phyloP scores from a whole-genome alignment of 2,797 vertebrate species.

The Poeciliopsis presidionis region DNA sequence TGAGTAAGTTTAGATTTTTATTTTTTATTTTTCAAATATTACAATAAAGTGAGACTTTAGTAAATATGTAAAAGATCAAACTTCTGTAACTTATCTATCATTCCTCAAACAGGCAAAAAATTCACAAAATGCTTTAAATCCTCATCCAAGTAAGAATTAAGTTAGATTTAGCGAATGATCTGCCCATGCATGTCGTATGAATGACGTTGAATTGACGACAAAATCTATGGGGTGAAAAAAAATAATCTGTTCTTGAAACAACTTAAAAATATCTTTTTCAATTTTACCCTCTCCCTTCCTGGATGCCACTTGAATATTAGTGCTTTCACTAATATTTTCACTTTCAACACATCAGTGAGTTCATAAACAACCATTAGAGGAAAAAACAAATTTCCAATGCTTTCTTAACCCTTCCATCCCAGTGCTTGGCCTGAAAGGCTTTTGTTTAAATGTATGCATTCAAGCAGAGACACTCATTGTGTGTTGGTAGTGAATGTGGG shows the following conservation, averaged over 20 bases:
- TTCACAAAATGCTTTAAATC: conserved; percentile 84
- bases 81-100: conserved; percentile 61
- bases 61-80: conserved; percentile 9
- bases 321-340: conserved; percentile 42
- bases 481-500: conserved; percentile 64
- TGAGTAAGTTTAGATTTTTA: conserved; percentile 77
- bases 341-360: conserved; percentile 64
- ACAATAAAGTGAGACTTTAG: conserved; percentile 14
- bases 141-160: conserved; percentile 84
- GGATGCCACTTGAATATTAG: conserved; percentile 55
- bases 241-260: conserved; percentile 1
- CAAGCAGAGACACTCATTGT: conserved; percentile 22
- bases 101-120: conserved; percentile 86
- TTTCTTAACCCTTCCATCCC: conserved; percentile 6
- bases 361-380: conserved; percentile 13
- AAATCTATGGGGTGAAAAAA: conserved; percentile 14
- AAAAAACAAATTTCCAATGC: conserved; percentile 9
- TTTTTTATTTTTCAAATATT: not conserved
- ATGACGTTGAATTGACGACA: conserved; percentile 57
- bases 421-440: conserved; percentile 16
- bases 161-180: conserved; percentile 59
- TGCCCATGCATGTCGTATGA: conserved; percentile 81
- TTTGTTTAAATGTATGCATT: conserved; percentile 22
- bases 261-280: conserved; percentile 17
- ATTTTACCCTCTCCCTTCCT: conserved; percentile 26